phyloP scores from a whole-genome alignment of 1,140 invertebrate species.

The Cyclargus thomasi region DNA sequence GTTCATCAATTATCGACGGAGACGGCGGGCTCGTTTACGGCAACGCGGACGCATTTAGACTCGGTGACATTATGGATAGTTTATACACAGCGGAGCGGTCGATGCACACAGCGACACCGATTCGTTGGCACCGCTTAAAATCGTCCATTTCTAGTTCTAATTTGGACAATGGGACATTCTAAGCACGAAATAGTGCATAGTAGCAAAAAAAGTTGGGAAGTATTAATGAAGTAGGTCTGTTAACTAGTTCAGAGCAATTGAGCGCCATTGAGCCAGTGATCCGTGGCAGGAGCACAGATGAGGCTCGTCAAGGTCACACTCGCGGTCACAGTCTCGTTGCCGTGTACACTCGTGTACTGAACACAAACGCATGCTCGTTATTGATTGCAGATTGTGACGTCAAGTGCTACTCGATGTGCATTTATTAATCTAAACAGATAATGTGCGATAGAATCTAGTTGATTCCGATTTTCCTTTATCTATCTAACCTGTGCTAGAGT shows the following conservation, averaged over 20 bases:
- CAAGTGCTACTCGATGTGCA: not conserved
- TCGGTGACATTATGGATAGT: conserved; percentile 51
- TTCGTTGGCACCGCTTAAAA: conserved; percentile 25
- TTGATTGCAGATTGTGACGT: conserved; percentile 19
- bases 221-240: conserved; percentile 45
- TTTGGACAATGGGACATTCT: not conserved
- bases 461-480: not conserved
- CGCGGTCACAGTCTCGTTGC: conserved; percentile 39
- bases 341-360: conserved; percentile 28
- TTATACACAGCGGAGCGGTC: conserved; percentile 36
- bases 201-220: not conserved
- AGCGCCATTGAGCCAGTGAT: conserved; percentile 57
- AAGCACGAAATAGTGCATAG: not conserved
- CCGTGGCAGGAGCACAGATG: conserved; percentile 49
- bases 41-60: conserved; percentile 66
- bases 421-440: conserved; percentile 2
- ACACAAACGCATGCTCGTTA: conserved; percentile 16
- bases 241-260: conserved; percentile 68
- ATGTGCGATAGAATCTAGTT: not conserved
- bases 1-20: conserved; percentile 70
- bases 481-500: too few relatives aligned
- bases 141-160: not conserved
- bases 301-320: conserved; percentile 58
- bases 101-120: conserved; percentile 25
- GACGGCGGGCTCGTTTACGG: conserved; percentile 62